Percentiles rank a stretch among this genome's conserved stretches.
Evolutionary conservation across 2,797 vertebrate genomes (phyloP).

Genomic region (Melanotaenia boesemani): DNA sequence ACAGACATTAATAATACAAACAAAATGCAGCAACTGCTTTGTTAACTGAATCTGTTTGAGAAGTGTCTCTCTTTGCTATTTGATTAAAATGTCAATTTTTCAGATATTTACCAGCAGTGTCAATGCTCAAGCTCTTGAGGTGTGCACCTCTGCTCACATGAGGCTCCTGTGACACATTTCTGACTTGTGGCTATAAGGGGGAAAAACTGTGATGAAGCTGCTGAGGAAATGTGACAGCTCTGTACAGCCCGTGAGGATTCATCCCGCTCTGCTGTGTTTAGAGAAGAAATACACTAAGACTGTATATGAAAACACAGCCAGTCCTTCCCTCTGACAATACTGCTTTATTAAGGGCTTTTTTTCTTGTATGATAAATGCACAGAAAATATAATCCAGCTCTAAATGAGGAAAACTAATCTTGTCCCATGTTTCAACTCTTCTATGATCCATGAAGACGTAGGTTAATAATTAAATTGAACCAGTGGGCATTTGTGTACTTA

Average conservation of each 20-base stretch:
- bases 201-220: slow-evolving; percentile 50
- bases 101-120: not conserved
- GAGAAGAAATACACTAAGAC: slow-evolving; percentile 24
- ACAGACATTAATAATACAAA: slow-evolving; percentile 17
- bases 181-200: slow-evolving; percentile 29
- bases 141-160: slow-evolving; percentile 14
- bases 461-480: slow-evolving; percentile 58
- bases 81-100: not conserved
- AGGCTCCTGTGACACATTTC: slow-evolving; percentile 51
- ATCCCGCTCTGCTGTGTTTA: slow-evolving; percentile 42
- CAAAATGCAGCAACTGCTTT: slow-evolving; percentile 3
- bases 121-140: slow-evolving; percentile 5
- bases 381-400: not conserved
- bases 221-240: slow-evolving; percentile 59
- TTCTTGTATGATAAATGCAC: slow-evolving; percentile 7
- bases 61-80: not conserved
- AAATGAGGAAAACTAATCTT: not conserved
- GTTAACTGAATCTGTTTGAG: slow-evolving; percentile 18
- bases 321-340: not conserved
- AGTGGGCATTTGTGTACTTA: slow-evolving; percentile 28
- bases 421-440: not conserved
- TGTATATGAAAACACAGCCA: slow-evolving; percentile 1
- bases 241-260: slow-evolving; percentile 49
- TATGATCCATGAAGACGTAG: slow-evolving; percentile 10
- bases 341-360: not conserved